Conservation (phyloP, 2,113 vertebrate species). For the Dinomys branickii region DNA sequence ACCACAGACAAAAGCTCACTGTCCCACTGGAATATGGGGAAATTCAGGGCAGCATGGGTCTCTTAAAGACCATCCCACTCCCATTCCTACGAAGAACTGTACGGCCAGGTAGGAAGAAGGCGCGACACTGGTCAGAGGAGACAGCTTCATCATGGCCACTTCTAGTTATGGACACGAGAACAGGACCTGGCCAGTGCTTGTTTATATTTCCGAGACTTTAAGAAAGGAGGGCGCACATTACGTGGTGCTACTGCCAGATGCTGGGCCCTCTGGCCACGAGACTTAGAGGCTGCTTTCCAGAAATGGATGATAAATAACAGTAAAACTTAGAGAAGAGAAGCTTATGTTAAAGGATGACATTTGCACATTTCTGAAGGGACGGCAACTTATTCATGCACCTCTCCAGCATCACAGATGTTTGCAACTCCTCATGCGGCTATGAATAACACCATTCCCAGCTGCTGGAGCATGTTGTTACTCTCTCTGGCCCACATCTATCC, state of each 20-base stretch:
- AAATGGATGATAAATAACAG: background rate
- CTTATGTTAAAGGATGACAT: background rate
- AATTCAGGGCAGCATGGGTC: background rate
- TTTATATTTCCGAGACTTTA: background rate
- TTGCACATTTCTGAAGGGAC: background rate
- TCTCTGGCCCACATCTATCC: background rate
- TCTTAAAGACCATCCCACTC: background rate
- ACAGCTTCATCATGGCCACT: too few species aligned
- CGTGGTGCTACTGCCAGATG: background rate
- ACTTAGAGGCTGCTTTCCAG: background rate
- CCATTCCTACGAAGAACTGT: background rate
- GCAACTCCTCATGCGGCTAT: fast-evolving
- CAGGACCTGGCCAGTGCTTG: too few species aligned
- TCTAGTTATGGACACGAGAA: background rate
- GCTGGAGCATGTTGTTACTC: fast-evolving
- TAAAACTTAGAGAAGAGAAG: background rate
- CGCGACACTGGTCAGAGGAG: fast-evolving
- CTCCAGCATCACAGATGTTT: fast-evolving
- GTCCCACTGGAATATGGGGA: background rate
- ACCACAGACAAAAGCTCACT: background rate
- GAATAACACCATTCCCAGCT: fast-evolving
- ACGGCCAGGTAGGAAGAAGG: fast-evolving
- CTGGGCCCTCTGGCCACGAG: background rate
- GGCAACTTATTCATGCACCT: fast-evolving
- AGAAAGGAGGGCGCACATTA: background rate